Conservation (phyloP, 64 coral and sea anemone species). For the Porites lutea region DNA sequence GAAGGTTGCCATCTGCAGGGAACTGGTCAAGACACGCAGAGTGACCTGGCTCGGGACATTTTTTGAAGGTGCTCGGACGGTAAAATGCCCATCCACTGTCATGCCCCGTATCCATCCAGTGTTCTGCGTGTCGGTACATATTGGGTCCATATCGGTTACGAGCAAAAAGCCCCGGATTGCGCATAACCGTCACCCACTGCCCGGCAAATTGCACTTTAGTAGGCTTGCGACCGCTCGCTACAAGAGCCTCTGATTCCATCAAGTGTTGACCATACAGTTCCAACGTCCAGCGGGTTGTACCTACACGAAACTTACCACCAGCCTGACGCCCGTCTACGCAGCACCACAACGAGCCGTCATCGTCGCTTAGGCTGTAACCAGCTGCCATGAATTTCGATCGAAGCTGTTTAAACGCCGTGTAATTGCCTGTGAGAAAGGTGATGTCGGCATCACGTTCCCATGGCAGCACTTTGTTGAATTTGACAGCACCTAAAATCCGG, state of each 20-base stretch:
- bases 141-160: constrained; percentile 94
- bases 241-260: constrained; percentile 94
- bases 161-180: constrained; percentile 95
- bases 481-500: constrained; percentile 80
- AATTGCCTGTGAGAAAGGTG: constrained; percentile 94
- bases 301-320: constrained; percentile 83
- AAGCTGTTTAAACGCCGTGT: constrained; percentile 91
- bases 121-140: constrained; percentile 82
- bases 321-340: constrained; percentile 89
- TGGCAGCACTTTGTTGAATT: constrained; percentile 93
- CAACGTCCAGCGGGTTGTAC: constrained; percentile 76
- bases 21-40: constrained; percentile 92
- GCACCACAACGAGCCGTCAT: constrained; percentile 91
- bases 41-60: constrained; percentile 80
- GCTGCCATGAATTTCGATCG: constrained; percentile 69
- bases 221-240: constrained; percentile 81
- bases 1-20: constrained; percentile 86
- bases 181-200: constrained; percentile 88
- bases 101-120: constrained; percentile 92
- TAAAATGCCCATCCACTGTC: constrained; percentile 92
- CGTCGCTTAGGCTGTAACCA: constrained; percentile 71
- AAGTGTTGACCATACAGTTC: constrained; percentile 98
- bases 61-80: constrained; percentile 57
- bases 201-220: constrained; percentile 95
- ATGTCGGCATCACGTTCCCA: constrained; percentile 99